phyloP scores from a whole-genome alignment of 2,113 vertebrate species.

The Sardina pilchardus region DNA sequence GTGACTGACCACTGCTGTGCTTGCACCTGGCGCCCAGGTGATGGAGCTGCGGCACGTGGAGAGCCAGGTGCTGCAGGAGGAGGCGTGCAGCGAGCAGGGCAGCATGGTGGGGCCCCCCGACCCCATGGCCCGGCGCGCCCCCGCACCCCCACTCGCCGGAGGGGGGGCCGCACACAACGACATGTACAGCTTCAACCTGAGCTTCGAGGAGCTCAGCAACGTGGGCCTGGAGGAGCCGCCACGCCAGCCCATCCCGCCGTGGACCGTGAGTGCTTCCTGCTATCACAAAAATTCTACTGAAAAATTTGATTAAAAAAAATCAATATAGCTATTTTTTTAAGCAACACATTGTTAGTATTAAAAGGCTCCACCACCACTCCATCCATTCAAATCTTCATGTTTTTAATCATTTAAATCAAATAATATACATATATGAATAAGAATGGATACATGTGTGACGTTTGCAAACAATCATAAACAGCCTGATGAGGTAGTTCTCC shows the following conservation, averaged over 20 bases:
- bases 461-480: no score
- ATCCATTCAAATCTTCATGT: background rate
- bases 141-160: slow-evolving; percentile 55
- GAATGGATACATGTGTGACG: background rate
- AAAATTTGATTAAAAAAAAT: no score
- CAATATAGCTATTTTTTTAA: no score
- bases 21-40: slow-evolving; percentile 67
- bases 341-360: no score
- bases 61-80: slow-evolving; percentile 82
- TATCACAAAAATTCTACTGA: no score
- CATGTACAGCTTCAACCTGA: slow-evolving; percentile 91
- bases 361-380: no score
- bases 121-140: slow-evolving; percentile 53
- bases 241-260: slow-evolving; percentile 73
- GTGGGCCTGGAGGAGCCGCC: slow-evolving; percentile 86
- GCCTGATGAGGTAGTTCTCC: no score
- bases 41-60: slow-evolving; percentile 89
- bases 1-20: background rate
- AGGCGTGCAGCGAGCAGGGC: slow-evolving; percentile 72
- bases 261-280: slow-evolving; percentile 78
- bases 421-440: background rate
- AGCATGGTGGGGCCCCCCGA: slow-evolving; percentile 61
- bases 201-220: slow-evolving; percentile 92
- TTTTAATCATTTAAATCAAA: background rate
- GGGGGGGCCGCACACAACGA: slow-evolving; percentile 69